phyloP scores from a whole-genome alignment of 1,140 invertebrate species.

The Caenorhabditis remanei region DNA sequence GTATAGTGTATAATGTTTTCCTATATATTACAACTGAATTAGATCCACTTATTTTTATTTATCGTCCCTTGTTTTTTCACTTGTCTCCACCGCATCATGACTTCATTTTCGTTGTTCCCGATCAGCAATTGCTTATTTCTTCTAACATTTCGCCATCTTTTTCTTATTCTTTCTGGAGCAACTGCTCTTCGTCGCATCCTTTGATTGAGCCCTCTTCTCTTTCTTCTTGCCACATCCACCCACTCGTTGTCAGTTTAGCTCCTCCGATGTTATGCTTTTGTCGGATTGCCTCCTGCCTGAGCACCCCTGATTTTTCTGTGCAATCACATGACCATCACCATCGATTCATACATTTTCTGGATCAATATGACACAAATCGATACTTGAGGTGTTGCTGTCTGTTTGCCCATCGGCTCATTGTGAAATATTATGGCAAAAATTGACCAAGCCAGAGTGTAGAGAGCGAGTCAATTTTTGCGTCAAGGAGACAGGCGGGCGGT shows the following conservation, averaged over 20 bases:
- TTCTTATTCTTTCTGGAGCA: constrained; percentile 15
- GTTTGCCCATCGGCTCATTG: constrained; percentile 46
- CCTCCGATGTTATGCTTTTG: neutral
- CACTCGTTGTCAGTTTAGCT: constrained; percentile 46
- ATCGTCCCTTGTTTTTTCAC: too few species aligned
- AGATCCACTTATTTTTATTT: neutral
- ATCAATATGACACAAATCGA: constrained; percentile 46
- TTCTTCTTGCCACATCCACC: constrained; percentile 17
- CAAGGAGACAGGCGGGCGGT: constrained; percentile 34
- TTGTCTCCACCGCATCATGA: too few species aligned
- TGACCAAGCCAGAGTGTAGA: constrained; percentile 22
- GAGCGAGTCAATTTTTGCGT: constrained; percentile 40
- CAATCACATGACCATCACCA: constrained; percentile 13
- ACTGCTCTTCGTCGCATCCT: constrained; percentile 33
- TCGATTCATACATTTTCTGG: constrained; percentile 21
- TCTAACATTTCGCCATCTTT: neutral
- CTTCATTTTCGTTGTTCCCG: neutral
- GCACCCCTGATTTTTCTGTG: neutral
- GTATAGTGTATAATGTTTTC: neutral
- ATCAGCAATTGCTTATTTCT: constrained; percentile 28
- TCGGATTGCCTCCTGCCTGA: neutral
- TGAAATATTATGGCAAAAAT: constrained; percentile 55
- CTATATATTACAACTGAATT: neutral
- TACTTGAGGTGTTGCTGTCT: constrained; percentile 21
- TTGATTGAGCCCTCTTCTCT: constrained; percentile 43